Evolutionary conservation across 2,888 invertebrate genomes (phyloP).

Genomic region (Graphium colonna): DNA sequence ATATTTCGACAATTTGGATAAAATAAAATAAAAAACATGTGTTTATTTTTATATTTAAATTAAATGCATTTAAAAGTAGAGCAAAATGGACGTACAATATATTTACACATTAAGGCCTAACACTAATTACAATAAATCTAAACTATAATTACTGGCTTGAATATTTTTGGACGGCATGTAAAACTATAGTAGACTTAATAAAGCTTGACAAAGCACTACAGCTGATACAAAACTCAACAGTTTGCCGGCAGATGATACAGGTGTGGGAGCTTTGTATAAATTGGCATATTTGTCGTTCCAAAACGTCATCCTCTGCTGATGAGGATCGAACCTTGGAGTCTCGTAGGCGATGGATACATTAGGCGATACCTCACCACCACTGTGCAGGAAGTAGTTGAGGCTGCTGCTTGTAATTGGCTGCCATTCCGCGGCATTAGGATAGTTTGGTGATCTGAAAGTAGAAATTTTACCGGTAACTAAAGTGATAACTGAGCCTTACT

Average conservation of each 20-base stretch:
- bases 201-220: constrained; percentile 26
- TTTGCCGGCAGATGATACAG: constrained; percentile 33
- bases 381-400: constrained; percentile 22
- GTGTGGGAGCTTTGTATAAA: constrained; percentile 31
- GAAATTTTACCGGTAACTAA: too few relatives aligned
- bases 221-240: constrained; percentile 27
- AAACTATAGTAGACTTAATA: constrained; percentile 24
- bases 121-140: not conserved
- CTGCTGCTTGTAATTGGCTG: constrained; percentile 13
- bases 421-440: constrained; percentile 15
- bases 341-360: constrained; percentile 28
- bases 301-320: constrained; percentile 35
- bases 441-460: constrained; percentile 12
- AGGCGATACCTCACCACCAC: constrained; percentile 30
- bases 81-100: too few relatives aligned
- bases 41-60: too few relatives aligned
- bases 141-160: constrained; percentile 6
- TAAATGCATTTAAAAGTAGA: too few relatives aligned
- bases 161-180: not conserved
- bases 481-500: too few relatives aligned
- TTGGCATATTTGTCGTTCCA: constrained; percentile 34
- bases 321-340: constrained; percentile 31
- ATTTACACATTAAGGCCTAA: not conserved
- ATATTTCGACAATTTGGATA: too few relatives aligned
- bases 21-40: too few relatives aligned